Conservation (phyloP, 1,140 invertebrate genomes). For the Metaphire vulgaris region DNA sequence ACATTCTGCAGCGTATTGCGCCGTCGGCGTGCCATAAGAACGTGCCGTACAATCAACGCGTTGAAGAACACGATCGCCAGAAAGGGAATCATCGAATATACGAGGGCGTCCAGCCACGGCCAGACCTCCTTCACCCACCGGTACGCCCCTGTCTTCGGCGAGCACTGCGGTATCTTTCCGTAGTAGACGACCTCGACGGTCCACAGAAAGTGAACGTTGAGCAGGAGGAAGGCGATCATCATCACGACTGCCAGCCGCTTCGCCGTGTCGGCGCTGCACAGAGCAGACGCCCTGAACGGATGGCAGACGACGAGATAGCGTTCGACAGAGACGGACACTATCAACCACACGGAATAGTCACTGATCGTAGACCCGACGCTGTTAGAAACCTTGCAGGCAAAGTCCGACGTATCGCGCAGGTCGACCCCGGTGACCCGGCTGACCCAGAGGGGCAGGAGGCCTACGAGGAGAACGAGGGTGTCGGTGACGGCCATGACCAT, state of each 20-base stretch:
- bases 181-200: slow-evolving; percentile 16
- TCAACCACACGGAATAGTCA: slow-evolving; percentile 45
- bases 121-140: slow-evolving; percentile 35
- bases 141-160: neutral
- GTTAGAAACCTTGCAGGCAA: slow-evolving; percentile 8
- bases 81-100: slow-evolving; percentile 44
- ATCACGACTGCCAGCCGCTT: neutral
- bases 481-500: slow-evolving; percentile 42
- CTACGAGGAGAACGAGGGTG: slow-evolving; percentile 40
- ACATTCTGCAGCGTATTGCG: too few relatives aligned
- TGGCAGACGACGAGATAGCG: slow-evolving; percentile 90
- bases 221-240: neutral
- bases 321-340: slow-evolving; percentile 88
- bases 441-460: slow-evolving; percentile 41
- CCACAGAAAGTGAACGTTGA: slow-evolving; percentile 27
- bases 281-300: slow-evolving; percentile 64
- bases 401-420: slow-evolving; percentile 2
- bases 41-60: slow-evolving; percentile 39
- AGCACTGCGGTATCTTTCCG: neutral
- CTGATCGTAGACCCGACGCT: slow-evolving; percentile 25
- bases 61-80: slow-evolving; percentile 42
- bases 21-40: slow-evolving; percentile 31
- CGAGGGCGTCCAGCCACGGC: slow-evolving; percentile 44
- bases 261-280: neutral
- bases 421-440: slow-evolving; percentile 9